Evolutionary conservation across 2,113 vertebrate genomes (phyloP).

Genomic region (Brachirus orientalis): DNA sequence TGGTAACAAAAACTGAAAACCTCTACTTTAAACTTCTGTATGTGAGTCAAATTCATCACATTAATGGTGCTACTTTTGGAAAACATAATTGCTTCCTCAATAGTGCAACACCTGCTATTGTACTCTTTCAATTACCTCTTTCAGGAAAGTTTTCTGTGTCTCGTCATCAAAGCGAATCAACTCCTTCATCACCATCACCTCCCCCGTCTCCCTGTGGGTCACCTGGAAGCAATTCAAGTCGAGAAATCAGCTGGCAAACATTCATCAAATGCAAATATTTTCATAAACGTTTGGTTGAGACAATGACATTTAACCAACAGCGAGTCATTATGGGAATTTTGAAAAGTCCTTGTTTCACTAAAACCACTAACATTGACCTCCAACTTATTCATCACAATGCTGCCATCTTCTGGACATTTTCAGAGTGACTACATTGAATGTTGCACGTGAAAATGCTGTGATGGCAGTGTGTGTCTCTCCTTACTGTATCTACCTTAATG

Average conservation of each 20-base stretch:
- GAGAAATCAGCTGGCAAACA: neutral
- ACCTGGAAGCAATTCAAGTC: slow-evolving; percentile 81
- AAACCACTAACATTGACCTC: neutral
- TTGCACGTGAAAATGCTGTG: neutral
- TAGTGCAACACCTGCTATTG: neutral
- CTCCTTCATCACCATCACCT: slow-evolving; percentile 99
- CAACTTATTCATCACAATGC: slow-evolving; percentile 10
- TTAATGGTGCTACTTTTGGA: neutral
- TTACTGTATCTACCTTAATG: slow-evolving; percentile 87
- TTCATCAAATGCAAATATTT: slow-evolving; percentile 1
- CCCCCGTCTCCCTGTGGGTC: slow-evolving; percentile 92
- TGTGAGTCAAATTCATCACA: slow-evolving; percentile 4
- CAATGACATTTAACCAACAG: neutral
- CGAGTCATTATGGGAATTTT: neutral
- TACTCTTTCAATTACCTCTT: slow-evolving; percentile 84
- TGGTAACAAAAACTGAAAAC: no score
- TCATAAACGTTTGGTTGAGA: neutral
- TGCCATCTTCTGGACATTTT: slow-evolving; percentile 56
- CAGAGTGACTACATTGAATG: neutral
- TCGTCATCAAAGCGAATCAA: slow-evolving; percentile 97
- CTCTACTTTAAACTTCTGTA: neutral
- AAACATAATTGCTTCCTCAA: neutral
- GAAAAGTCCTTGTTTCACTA: slow-evolving; percentile 1
- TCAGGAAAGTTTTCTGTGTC: slow-evolving; percentile 94
- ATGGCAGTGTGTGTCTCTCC: neutral